Percentiles rank a stretch among this genome's conserved stretches.
Conservation (phyloP, 2,797 vertebrate species). For the Oreortyx pictus region DNA sequence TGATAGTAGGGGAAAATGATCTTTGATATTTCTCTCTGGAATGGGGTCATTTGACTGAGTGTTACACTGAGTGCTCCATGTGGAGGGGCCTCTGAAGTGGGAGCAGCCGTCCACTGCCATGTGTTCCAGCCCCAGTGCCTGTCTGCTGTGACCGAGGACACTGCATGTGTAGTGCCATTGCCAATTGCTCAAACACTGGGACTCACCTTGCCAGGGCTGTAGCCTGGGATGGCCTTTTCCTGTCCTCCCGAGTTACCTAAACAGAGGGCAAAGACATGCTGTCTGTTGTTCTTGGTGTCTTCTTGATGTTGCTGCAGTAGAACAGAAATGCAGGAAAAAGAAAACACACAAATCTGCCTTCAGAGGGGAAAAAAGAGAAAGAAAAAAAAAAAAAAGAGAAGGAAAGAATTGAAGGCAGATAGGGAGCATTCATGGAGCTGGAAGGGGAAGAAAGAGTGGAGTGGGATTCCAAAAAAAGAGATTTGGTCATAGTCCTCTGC, state of each 20-base stretch:
- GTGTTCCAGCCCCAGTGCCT: background rate
- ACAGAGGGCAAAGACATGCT: background rate
- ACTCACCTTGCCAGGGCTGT: background rate
- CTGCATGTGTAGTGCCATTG: background rate
- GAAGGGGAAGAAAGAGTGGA: background rate
- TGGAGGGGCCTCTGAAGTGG: background rate
- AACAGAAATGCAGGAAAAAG: background rate
- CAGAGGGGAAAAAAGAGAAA: background rate
- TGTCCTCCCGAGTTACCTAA: background rate
- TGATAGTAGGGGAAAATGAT: background rate
- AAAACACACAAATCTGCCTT: background rate
- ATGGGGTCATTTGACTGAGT: background rate
- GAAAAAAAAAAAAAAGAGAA: background rate
- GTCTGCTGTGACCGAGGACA: background rate
- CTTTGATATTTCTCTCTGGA: background rate
- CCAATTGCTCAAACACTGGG: background rate
- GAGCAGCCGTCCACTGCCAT: background rate
- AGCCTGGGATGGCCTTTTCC: background rate
- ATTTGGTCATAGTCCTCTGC: background rate
- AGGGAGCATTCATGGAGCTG: background rate
- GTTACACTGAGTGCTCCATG: background rate
- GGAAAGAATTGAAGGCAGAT: background rate
- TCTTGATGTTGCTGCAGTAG: background rate
- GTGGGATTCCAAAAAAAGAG: background rate
- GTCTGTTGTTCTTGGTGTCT: background rate